Evolutionary conservation across 2,888 invertebrate genomes (phyloP).

Genomic region (Thalpophila matura): DNA sequence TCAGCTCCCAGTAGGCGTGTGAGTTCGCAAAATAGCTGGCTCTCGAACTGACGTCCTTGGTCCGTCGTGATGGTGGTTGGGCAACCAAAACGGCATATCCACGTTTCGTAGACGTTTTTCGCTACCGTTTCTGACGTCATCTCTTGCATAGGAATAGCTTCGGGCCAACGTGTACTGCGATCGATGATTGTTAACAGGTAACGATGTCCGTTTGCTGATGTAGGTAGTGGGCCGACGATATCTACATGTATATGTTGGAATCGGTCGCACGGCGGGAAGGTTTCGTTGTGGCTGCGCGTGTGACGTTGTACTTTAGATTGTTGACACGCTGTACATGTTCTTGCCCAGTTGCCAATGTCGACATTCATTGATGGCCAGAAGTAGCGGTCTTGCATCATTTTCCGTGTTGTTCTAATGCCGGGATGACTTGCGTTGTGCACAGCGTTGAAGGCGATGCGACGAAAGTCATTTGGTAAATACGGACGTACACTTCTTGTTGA

Average conservation of each 20-base stretch:
- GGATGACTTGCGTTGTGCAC: neutral
- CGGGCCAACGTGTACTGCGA: slow-evolving; percentile 4
- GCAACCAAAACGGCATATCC: neutral
- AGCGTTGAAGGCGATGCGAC: neutral
- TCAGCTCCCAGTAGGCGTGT: neutral
- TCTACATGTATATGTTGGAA: slow-evolving; percentile 2
- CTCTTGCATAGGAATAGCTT: neutral
- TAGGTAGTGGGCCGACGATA: slow-evolving; percentile 3
- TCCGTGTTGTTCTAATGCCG: neutral
- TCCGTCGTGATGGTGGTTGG: neutral
- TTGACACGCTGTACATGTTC: neutral
- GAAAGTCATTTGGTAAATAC: neutral
- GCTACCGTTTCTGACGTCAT: neutral
- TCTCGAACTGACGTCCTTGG: neutral
- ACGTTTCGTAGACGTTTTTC: neutral
- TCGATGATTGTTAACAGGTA: neutral
- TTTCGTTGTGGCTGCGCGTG: neutral
- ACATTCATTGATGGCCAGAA: neutral
- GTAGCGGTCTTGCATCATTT: neutral
- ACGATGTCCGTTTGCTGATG: neutral
- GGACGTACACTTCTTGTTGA: neutral
- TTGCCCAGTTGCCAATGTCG: slow-evolving; percentile 1
- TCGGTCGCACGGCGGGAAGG: neutral
- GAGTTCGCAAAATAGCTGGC: too few species aligned
- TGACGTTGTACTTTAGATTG: neutral